Percentiles rank a stretch among this genome's conserved stretches.
These are phyloP conservation scores for Leptocoma aspasia DNA, from an alignment of 2,113 vertebrate genomes.

Conservation along the genomic window DNA sequence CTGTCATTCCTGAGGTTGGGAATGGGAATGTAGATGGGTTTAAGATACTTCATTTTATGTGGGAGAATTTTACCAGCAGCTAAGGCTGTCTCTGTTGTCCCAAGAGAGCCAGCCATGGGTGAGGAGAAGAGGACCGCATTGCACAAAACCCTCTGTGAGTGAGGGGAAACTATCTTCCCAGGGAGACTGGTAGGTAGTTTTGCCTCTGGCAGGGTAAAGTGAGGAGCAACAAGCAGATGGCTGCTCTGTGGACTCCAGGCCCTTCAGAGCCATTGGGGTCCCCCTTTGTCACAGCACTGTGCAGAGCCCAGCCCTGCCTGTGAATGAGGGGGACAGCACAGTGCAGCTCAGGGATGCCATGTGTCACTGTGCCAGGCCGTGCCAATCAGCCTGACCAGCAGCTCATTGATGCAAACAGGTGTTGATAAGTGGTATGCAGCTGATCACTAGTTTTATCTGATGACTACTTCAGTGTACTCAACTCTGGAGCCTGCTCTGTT, in stretches of 20 bases:
- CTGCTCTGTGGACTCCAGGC: neutral
- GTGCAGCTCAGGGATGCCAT: neutral
- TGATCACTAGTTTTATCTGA: neutral
- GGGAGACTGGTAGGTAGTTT: neutral
- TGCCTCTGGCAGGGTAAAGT: neutral
- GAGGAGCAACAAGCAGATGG: neutral
- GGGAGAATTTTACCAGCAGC: neutral
- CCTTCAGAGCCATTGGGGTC: neutral
- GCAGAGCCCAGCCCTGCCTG: neutral
- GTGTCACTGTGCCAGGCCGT: fast-evolving
- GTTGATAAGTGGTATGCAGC: neutral
- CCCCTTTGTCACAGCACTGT: neutral
- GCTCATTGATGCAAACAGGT: neutral
- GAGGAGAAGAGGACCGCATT: neutral
- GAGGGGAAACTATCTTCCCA: neutral
- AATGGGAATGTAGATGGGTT: neutral
- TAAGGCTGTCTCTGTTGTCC: neutral
- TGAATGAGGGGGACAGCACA: neutral
- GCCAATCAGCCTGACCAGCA: neutral
- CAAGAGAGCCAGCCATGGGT: neutral
- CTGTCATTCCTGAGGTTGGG: neutral
- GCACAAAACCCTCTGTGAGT: neutral
- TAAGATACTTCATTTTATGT: neutral
- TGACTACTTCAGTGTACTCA: neutral
- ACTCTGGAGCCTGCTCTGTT: neutral